Base-by-base conservation (phyloP, 2,797 vertebrate species). In the Artibeus lituratus region DNA sequence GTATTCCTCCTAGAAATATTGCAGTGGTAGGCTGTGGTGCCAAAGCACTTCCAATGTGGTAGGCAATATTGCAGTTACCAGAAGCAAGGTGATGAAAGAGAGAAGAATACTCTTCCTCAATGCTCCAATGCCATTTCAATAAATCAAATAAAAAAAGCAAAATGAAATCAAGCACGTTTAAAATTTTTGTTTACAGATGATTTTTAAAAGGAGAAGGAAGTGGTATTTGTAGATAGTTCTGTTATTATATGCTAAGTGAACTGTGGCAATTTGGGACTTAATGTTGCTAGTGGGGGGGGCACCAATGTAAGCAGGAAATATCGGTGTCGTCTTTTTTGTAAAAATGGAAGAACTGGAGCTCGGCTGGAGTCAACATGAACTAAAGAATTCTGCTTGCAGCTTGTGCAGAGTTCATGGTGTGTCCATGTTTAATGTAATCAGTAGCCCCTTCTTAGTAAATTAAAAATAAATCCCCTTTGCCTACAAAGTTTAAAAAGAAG, bases 401-500 rank as follows among this genome's bases (percentile, higher is more conserved):
- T 59, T 82, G n/a, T 19, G 26, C 8, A 37, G 21, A 47, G 32
- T 67, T 72, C 84, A 92, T 16, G 18, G 9, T 49, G 26, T 80
- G 57, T 24, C 24, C 19, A 78, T 77, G 42, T 37, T 88, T 84
- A 84, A 89, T 87, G 62, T 10, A 35, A 93, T 93, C 65, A 76
- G 57, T 49, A 62, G 53, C 53, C 57, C 47, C 35, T 85, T 94
- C 77, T 92, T 84, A 59, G 37, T 93, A 93, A 96, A 95, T 93
- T 81, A 85, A 81, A 97, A 84, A 84, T 67, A 95, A 94, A 80
- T 72, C 18, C n/a, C 16, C 22, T 55, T 77, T 29, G 32, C 47
- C 69, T 44, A 67, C 47, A 82, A 80, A 85, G 65, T 91, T 93
- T 95, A 70, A 93, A 95, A 93, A 91, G 84, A 91, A 92, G 39